Evolutionary conservation across 1,140 invertebrate genomes (phyloP).

Genomic region (Chironomus tepperi): DNA sequence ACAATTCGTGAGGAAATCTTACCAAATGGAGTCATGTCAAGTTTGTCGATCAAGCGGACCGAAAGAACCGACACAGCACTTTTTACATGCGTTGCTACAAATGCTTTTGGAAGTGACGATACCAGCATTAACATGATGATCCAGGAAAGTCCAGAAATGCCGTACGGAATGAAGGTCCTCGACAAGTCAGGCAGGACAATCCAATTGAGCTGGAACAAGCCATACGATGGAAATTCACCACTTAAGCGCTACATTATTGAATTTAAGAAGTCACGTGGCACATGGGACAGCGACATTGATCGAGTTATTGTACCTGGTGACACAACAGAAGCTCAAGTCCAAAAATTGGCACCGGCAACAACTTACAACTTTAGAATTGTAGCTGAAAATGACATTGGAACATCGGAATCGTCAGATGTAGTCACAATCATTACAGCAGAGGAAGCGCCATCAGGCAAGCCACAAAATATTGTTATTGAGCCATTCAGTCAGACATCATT

Average conservation of each 20-base stretch:
- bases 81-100: constrained; percentile 90
- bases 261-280: constrained; percentile 83
- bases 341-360: constrained; percentile 81
- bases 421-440: constrained; percentile 91
- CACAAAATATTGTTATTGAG: constrained; percentile 75
- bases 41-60: constrained; percentile 80
- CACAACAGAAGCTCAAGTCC: constrained; percentile 78
- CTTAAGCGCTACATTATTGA: constrained; percentile 87
- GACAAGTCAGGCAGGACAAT: constrained; percentile 86
- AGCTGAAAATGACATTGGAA: constrained; percentile 90
- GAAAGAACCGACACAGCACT: constrained; percentile 84
- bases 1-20: constrained; percentile 86
- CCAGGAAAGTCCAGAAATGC: constrained; percentile 91
- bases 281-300: constrained; percentile 74
- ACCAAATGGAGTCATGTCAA: constrained; percentile 76
- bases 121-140: constrained; percentile 93
- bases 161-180: constrained; percentile 80
- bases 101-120: constrained; percentile 90
- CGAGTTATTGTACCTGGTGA: constrained; percentile 75
- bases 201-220: constrained; percentile 84
- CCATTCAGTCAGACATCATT: constrained; percentile 87
- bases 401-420: constrained; percentile 81
- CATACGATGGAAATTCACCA: constrained; percentile 92
- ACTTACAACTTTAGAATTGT: constrained; percentile 88
- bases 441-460: constrained; percentile 81